A percentile compares a stretch with the other conserved stretches of the same genome.
phyloP scores from a whole-genome alignment of 2,888 invertebrate genomes.

The Tridacna crocea region DNA sequence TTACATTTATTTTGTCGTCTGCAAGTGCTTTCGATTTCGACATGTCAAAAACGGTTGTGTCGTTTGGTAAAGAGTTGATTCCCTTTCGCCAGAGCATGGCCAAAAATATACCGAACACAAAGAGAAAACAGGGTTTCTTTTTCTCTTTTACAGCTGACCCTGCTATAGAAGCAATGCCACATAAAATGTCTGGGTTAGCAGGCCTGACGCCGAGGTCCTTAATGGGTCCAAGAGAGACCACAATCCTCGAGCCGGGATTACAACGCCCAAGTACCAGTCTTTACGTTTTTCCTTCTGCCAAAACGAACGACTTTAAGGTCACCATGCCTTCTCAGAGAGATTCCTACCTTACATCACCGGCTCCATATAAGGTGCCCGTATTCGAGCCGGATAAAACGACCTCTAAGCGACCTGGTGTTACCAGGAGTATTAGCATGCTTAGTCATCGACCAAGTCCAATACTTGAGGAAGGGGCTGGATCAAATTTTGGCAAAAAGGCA shows the following conservation, averaged over 20 bases:
- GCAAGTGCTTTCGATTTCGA: no score
- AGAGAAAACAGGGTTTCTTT: no score
- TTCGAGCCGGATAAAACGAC: background rate
- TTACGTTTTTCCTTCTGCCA: conserved; percentile 42
- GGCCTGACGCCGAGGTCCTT: conserved; percentile 26
- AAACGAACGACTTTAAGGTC: conserved; percentile 46
- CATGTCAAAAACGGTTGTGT: no score
- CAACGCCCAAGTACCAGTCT: conserved; percentile 33
- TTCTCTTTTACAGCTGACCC: conserved; percentile 45
- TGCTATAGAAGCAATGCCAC: conserved; percentile 49
- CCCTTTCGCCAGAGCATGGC: no score
- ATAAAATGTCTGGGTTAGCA: conserved; percentile 35
- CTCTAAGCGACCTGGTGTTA: conserved; percentile 8
- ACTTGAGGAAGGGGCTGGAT: background rate
- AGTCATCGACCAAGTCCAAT: conserved; percentile 26
- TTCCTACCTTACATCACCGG: conserved; percentile 1
- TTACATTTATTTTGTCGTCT: no score
- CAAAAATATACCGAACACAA: no score
- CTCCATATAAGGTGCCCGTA: conserved; percentile 8
- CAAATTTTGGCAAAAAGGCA: background rate
- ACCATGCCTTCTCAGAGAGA: conserved; percentile 32
- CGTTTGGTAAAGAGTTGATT: no score
- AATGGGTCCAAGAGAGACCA: conserved; percentile 43
- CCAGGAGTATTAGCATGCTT: conserved; percentile 9
- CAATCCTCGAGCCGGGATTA: conserved; percentile 28